Conservation (phyloP, 2,797 vertebrate genomes). For the Poeciliopsis gracilis region DNA sequence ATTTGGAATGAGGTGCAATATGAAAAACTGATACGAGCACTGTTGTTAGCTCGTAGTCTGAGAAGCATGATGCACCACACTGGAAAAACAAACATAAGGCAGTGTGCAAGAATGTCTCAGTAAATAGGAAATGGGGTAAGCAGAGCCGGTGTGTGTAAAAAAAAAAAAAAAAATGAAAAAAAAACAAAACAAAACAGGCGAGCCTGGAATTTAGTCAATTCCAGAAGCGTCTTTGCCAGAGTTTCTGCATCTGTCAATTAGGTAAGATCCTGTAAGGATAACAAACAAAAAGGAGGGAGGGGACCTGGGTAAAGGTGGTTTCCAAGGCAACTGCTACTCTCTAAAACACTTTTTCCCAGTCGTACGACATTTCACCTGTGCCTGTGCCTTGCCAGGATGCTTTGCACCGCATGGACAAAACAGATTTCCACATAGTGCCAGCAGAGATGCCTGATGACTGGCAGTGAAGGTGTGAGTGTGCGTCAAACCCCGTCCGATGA, state of each 20-base stretch:
- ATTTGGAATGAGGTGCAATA: not conserved
- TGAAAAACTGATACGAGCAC: not conserved
- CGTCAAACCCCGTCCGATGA: slow-evolving; percentile 19
- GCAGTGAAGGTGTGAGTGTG: slow-evolving; percentile 20
- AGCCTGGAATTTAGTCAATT: slow-evolving; percentile 47
- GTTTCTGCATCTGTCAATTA: slow-evolving; percentile 55
- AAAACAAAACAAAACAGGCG: slow-evolving; percentile 58
- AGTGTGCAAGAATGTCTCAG: slow-evolving; percentile 34
- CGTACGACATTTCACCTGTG: slow-evolving; percentile 50
- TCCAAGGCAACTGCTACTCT: slow-evolving; percentile 61
- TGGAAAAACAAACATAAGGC: slow-evolving; percentile 45
- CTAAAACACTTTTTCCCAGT: slow-evolving; percentile 32
- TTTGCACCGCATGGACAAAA: slow-evolving; percentile 50
- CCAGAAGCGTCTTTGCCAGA: slow-evolving; percentile 20
- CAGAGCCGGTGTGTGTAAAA: slow-evolving; percentile 40
- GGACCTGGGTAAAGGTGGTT: slow-evolving; percentile 68
- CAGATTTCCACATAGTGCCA: slow-evolving; percentile 62
- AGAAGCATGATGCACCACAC: slow-evolving; percentile 26
- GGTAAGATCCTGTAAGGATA: slow-evolving; percentile 51
- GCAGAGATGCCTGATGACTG: slow-evolving; percentile 59
- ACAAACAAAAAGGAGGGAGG: slow-evolving; percentile 26
- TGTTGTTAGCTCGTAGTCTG: slow-evolving; percentile 13
- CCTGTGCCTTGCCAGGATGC: slow-evolving; percentile 39
- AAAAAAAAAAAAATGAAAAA: not conserved
- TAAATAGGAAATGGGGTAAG: slow-evolving; percentile 51